A percentile compares a stretch with the other conserved stretches of the same genome.
Conservation (phyloP, 2,797 vertebrate species). For the Dipus sagitta region DNA sequence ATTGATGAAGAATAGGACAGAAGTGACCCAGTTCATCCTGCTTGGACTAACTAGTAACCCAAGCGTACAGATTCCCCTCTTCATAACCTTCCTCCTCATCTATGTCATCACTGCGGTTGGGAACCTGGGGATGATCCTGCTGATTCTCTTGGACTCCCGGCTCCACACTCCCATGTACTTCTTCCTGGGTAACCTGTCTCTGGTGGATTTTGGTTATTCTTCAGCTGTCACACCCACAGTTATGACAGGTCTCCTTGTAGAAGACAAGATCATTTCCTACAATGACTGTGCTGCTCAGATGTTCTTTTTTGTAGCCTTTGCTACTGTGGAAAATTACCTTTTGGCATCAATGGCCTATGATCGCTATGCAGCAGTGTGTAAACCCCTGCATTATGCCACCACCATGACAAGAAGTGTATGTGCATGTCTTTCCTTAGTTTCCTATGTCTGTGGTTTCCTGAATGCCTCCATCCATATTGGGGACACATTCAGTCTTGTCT, state of each 20-base stretch:
- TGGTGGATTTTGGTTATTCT: slow-evolving; percentile 61
- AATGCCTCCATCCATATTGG: slow-evolving; percentile 64
- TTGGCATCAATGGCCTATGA: slow-evolving; percentile 82
- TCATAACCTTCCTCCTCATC: slow-evolving; percentile 61
- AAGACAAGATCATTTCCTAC: slow-evolving; percentile 58
- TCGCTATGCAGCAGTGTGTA: slow-evolving; percentile 69
- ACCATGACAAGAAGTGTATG: slow-evolving; percentile 61
- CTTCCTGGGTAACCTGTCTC: slow-evolving; percentile 70
- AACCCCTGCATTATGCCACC: slow-evolving; percentile 66
- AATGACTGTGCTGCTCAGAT: slow-evolving; percentile 53
- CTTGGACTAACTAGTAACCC: slow-evolving; percentile 67
- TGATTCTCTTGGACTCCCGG: slow-evolving; percentile 1
- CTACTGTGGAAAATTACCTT: slow-evolving; percentile 71
- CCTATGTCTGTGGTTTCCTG: slow-evolving; percentile 49
- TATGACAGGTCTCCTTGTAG: slow-evolving; percentile 24
- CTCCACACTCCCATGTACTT: slow-evolving; percentile 78
- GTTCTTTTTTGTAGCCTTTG: slow-evolving; percentile 56
- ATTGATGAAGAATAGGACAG: slow-evolving; percentile 61
- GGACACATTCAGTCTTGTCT: slow-evolving; percentile 65
- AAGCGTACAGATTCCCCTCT: slow-evolving; percentile 53
- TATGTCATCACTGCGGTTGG: slow-evolving; percentile 66
- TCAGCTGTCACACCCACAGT: slow-evolving; percentile 64
- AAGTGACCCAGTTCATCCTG: slow-evolving; percentile 68
- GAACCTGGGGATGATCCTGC: slow-evolving; percentile 59
- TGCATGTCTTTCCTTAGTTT: not conserved